Evolutionary conservation across 2,113 vertebrate genomes (phyloP).

Genomic region (Ceyx margarethae): DNA sequence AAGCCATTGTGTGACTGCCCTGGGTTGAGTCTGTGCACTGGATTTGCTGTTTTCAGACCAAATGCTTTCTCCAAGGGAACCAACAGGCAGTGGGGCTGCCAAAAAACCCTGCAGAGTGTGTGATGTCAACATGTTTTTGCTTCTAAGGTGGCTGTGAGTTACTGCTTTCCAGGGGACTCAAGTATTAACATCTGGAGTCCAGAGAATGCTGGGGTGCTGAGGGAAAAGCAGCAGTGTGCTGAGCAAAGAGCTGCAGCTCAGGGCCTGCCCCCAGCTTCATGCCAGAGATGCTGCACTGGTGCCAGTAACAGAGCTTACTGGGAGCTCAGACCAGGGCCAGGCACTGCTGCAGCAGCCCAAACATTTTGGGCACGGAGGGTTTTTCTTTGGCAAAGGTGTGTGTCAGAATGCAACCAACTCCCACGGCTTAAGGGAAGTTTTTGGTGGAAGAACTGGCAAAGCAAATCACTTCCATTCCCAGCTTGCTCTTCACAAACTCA

Average conservation of each 20-base stretch:
- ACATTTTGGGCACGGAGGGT: neutral
- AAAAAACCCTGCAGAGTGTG: neutral
- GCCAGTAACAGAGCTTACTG: neutral
- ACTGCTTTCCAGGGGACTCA: neutral
- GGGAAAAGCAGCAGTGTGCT: neutral
- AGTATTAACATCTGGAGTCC: neutral
- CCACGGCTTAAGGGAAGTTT: neutral
- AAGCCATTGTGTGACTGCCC: neutral
- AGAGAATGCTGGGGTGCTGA: neutral
- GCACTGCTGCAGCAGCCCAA: accelerated
- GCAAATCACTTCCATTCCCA: neutral
- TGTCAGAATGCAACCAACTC: neutral
- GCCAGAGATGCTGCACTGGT: neutral
- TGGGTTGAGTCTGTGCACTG: neutral
- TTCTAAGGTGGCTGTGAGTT: neutral
- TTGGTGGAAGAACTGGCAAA: neutral
- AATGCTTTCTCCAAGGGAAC: neutral
- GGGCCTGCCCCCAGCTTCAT: neutral
- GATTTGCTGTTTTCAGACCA: neutral
- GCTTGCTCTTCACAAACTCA: neutral
- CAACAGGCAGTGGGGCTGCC: neutral
- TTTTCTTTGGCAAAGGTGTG: neutral
- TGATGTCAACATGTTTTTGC: neutral
- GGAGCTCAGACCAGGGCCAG: neutral
- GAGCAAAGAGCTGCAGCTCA: neutral